Percentiles rank a stretch among this genome's conserved stretches.
Conservation (phyloP, 2,113 vertebrate species). For the Natator depressus region DNA sequence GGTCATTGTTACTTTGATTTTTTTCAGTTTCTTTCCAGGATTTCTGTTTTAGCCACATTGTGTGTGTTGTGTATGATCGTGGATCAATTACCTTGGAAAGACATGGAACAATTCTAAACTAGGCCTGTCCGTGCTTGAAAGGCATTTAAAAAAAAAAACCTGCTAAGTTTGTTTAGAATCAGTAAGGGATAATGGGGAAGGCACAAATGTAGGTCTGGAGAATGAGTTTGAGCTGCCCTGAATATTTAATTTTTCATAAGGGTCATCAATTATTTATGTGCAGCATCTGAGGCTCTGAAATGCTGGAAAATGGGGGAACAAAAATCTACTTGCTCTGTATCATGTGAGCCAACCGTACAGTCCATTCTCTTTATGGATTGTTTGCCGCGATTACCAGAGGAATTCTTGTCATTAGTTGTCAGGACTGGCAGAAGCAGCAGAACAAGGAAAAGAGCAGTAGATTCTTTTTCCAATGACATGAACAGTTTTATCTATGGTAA, state of each 20-base stretch:
- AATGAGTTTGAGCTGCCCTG: constrained; percentile 25
- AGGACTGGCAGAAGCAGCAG: constrained; percentile 17
- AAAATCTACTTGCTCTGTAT: constrained; percentile 6
- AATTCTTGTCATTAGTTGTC: background rate
- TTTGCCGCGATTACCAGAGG: constrained; percentile 12
- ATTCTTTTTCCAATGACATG: constrained; percentile 40
- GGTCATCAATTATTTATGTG: constrained; percentile 18
- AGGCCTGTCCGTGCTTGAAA: constrained; percentile 23
- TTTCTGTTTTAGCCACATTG: constrained; percentile 1
- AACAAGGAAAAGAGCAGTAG: background rate
- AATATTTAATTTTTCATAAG: constrained; percentile 34
- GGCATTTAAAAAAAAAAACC: background rate
- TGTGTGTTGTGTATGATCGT: background rate
- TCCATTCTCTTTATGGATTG: background rate
- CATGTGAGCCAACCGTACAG: background rate
- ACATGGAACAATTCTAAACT: background rate
- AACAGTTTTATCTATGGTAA: constrained; percentile 44
- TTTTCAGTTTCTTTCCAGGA: background rate
- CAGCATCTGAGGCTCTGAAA: background rate
- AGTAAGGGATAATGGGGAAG: constrained; percentile 13
- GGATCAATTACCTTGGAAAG: background rate
- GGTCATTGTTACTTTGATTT: background rate
- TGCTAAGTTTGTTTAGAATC: constrained; percentile 35
- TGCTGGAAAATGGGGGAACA: constrained; percentile 9
- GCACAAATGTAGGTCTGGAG: constrained; percentile 28